Evolutionary conservation across 2,888 invertebrate genomes (phyloP).

Genomic region (Hydraecia micacea): DNA sequence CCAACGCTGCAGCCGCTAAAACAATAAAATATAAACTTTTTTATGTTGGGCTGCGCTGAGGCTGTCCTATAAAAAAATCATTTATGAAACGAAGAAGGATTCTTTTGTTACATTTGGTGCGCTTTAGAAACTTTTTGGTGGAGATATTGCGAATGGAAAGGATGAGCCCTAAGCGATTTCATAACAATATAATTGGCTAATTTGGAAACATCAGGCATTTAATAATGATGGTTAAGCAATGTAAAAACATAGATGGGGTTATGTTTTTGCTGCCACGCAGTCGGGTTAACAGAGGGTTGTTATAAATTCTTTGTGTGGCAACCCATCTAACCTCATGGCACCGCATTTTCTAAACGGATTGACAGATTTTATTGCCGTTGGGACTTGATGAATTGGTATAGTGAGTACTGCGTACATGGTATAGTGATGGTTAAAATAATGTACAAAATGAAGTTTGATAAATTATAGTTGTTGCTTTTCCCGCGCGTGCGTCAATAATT

Average conservation of each 20-base stretch:
- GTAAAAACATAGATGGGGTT: background rate
- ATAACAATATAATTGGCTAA: background rate
- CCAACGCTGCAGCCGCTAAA: slow-evolving; percentile 33
- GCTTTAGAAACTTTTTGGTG: slow-evolving; percentile 4
- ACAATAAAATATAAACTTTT: slow-evolving; percentile 54
- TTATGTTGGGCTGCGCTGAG: slow-evolving; percentile 32
- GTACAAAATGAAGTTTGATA: background rate
- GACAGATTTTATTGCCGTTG: background rate
- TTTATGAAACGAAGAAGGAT: slow-evolving; percentile 7
- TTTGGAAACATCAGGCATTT: background rate
- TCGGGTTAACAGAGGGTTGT: background rate
- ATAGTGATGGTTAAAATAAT: background rate
- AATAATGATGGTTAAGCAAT: background rate
- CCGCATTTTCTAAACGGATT: background rate
- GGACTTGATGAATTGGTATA: background rate
- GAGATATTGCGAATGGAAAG: no score
- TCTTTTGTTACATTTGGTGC: background rate
- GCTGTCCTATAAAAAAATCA: slow-evolving; percentile 8
- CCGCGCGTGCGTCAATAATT: background rate
- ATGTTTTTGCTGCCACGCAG: background rate
- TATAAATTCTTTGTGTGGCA: background rate
- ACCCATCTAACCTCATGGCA: no score
- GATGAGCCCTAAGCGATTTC: background rate
- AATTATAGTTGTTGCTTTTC: background rate
- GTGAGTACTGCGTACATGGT: background rate